Conservation (phyloP, 2,113 vertebrate genomes). For the Cyphomyrus discorhynchus region DNA sequence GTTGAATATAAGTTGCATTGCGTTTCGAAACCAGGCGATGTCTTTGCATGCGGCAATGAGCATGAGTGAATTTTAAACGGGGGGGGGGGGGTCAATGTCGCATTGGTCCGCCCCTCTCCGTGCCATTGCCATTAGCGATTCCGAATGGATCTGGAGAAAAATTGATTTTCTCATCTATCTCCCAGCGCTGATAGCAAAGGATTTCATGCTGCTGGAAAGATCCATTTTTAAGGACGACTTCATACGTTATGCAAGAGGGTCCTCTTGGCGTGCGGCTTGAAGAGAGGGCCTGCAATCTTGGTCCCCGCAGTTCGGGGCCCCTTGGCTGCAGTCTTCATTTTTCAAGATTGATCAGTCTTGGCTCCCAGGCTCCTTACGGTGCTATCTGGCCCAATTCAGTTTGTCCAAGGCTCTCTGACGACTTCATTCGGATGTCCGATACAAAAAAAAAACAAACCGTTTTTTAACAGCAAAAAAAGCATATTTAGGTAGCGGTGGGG, state of each 20-base stretch:
- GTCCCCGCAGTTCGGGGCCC: too few relatives aligned
- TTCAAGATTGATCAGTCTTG: background rate
- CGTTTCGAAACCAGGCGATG: background rate
- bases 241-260: background rate
- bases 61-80: background rate
- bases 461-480: background rate
- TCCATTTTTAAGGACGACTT: background rate
- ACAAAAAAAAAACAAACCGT: background rate
- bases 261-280: background rate
- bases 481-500: background rate
- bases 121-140: background rate
- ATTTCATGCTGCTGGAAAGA: background rate
- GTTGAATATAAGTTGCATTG: background rate
- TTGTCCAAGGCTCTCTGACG: background rate
- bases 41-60: background rate
- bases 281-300: background rate
- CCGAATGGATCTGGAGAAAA: background rate
- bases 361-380: background rate
- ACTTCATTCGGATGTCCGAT: background rate
- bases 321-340: background rate
- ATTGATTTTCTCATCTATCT: conserved; percentile 16
- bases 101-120: background rate
- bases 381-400: background rate
- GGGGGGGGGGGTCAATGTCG: background rate
- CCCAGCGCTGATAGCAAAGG: background rate